These are phyloP conservation scores for Neopipo cinnamomea DNA, from an alignment of 2,113 vertebrate species.

Conservation along the genomic window DNA sequence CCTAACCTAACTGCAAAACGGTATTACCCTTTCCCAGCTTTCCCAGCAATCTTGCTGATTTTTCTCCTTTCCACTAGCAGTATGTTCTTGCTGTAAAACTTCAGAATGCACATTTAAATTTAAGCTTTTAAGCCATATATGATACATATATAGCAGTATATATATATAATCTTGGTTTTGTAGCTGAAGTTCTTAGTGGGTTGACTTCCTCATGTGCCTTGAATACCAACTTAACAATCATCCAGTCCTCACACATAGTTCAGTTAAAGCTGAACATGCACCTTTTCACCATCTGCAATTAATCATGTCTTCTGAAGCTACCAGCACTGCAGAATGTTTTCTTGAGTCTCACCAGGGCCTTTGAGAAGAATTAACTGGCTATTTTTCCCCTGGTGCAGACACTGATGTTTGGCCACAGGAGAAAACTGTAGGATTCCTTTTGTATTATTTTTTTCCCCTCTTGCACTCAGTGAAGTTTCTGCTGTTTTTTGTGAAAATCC, in stretches of 20 bases:
- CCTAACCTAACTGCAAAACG: background rate
- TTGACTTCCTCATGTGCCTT: background rate
- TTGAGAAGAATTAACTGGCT: conserved; percentile 21
- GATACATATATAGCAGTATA: background rate
- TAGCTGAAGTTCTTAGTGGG: background rate
- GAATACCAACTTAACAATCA: conserved; percentile 23
- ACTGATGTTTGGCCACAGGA: conserved; percentile 15
- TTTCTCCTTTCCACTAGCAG: background rate
- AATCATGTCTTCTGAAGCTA: conserved; percentile 45
- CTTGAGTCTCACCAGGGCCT: background rate
- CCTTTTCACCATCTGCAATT: conserved; percentile 40
- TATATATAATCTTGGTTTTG: background rate
- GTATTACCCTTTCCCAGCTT: background rate
- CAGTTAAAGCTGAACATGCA: conserved; percentile 24
- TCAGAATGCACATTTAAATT: background rate
- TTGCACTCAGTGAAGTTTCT: background rate
- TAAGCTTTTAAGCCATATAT: background rate
- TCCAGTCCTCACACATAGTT: background rate
- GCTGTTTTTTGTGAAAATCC: background rate
- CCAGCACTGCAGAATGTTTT: conserved; percentile 28
- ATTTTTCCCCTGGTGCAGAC: conserved; percentile 6
- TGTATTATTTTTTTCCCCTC: accelerated
- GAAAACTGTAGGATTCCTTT: background rate
- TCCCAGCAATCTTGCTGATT: background rate
- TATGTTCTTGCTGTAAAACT: background rate